Conservation (phyloP, 2,888 invertebrate genomes). For the Drosophila pegasa region DNA sequence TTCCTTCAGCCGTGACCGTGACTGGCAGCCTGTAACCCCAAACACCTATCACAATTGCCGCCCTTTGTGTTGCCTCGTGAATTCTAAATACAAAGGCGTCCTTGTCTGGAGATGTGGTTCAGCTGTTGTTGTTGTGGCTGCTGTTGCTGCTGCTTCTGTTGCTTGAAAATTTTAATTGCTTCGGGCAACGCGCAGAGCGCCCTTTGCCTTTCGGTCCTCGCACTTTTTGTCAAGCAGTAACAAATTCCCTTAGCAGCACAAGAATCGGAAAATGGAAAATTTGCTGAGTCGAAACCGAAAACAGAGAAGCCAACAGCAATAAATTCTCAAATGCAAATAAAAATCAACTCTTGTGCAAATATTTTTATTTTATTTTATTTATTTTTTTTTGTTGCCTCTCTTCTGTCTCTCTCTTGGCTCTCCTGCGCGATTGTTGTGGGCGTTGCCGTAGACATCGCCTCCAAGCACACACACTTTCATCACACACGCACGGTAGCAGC, state of each 20-base stretch:
- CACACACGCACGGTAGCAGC: constrained; percentile 29
- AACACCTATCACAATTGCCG: constrained; percentile 34
- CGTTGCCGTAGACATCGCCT: constrained; percentile 33
- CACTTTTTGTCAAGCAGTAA: constrained; percentile 29
- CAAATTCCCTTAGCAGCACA: constrained; percentile 58
- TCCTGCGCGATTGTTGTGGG: constrained; percentile 25
- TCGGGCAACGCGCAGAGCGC: constrained; percentile 51
- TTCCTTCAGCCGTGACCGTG: constrained; percentile 62
- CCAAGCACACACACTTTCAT: constrained; percentile 24
- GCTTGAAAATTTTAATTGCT: constrained; percentile 70
- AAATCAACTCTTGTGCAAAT: constrained; percentile 47
- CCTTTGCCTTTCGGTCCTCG: constrained; percentile 29
- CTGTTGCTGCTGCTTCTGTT: constrained; percentile 10
- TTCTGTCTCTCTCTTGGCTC: not conserved
- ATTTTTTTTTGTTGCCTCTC: constrained; percentile 13
- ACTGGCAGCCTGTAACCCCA: constrained; percentile 60
- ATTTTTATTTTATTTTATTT: no score
- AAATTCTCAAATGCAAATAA: constrained; percentile 74
- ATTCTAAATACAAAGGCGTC: constrained; percentile 52
- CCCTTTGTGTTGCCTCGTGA: constrained; percentile 45
- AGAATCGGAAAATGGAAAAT: constrained; percentile 49
- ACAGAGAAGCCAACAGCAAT: constrained; percentile 61
- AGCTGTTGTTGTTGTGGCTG: constrained; percentile 12
- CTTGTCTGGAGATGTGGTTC: constrained; percentile 37
- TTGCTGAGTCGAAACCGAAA: constrained; percentile 36